Base-by-base conservation (phyloP, 2,113 vertebrate species). In the Tenrec ecaudatus region DNA sequence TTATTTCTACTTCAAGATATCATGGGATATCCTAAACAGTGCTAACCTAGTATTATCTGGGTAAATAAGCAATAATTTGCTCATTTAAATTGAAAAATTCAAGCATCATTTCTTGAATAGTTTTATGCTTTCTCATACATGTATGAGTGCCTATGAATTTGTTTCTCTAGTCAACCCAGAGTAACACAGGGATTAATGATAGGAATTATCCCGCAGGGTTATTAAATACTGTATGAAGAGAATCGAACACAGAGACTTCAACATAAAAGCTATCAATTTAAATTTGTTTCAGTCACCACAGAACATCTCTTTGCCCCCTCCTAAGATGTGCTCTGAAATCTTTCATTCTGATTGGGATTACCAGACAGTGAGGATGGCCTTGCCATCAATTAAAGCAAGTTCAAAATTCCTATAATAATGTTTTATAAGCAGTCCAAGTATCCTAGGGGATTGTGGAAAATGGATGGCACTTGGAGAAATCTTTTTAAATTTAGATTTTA, bases 1-100 rank as follows among this genome's bases (percentile, higher is more conserved):
- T 92, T 58, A 86, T 93, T 86, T 92, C 83, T 36, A 92, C 82
- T 53, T 57, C 76, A 81, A 87, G 58, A 85, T 47, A 84, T 20
- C 20, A 71, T 31, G 68, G 33, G 31, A 71, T 86, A 92, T 23
- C 16, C 29, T 90, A 76, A 80, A 86, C 25, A 68, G 43, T 85
- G 79, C 20, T 64, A 64, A 77, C 81, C 36, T 82, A 5, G 1
- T 92, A 53, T 33, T 92, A 58, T 89, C 14, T 25, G 53, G 23
- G 2, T 68, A 92, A 78, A 31, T 85, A 85, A 76, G 43, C 43
- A 88, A 86, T 86, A 11, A 82, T 62, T 62, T 62, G 60, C 31
- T 38, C 11, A 53, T 53, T 53, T 53, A 53, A 53, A 14, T 53
- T 10, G 47, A 53, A 53, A 53, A 53, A 53, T 53, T 78, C 4